Evolutionary conservation across 2,888 invertebrate species (phyloP).

Genomic region (Quadriops clusia): DNA sequence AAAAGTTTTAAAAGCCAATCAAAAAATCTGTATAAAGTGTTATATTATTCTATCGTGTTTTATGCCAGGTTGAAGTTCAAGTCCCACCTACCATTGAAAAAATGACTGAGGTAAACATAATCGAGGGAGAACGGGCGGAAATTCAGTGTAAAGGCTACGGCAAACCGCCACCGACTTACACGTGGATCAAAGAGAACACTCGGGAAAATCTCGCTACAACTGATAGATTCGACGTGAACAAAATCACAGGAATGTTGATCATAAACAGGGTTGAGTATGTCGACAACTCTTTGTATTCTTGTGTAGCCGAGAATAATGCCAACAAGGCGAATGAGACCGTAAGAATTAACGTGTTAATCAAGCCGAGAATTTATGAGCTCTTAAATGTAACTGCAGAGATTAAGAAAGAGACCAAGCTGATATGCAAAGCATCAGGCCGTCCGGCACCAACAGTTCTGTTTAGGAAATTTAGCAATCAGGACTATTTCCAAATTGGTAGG

Average conservation of each 20-base stretch:
- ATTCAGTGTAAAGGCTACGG: conserved; percentile 69
- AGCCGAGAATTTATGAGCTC: conserved; percentile 69
- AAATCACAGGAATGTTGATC: conserved; percentile 57
- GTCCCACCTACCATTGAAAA: conserved; percentile 61
- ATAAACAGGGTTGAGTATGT: conserved; percentile 64
- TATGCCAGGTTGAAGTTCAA: conserved; percentile 48
- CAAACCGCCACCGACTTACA: conserved; percentile 72
- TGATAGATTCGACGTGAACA: conserved; percentile 57
- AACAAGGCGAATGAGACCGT: conserved; percentile 57
- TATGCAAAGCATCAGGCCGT: conserved; percentile 68
- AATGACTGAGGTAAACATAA: conserved; percentile 51
- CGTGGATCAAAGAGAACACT: conserved; percentile 68
- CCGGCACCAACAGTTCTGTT: conserved; percentile 74
- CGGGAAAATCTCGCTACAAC: conserved; percentile 60
- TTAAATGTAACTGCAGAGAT: conserved; percentile 58
- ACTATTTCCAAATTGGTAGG: conserved; percentile 47
- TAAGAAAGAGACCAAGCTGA: conserved; percentile 50
- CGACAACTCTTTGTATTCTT: conserved; percentile 71
- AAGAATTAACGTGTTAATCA: conserved; percentile 61
- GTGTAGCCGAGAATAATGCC: conserved; percentile 68
- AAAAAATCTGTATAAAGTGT: too few species aligned
- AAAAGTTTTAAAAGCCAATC: too few species aligned
- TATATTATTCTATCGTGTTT: too few species aligned
- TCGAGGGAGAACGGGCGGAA: conserved; percentile 68
- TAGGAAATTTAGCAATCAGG: conserved; percentile 56